Evolutionary conservation across 2,888 invertebrate species (phyloP).

Genomic region (Drosophila pegasa): DNA sequence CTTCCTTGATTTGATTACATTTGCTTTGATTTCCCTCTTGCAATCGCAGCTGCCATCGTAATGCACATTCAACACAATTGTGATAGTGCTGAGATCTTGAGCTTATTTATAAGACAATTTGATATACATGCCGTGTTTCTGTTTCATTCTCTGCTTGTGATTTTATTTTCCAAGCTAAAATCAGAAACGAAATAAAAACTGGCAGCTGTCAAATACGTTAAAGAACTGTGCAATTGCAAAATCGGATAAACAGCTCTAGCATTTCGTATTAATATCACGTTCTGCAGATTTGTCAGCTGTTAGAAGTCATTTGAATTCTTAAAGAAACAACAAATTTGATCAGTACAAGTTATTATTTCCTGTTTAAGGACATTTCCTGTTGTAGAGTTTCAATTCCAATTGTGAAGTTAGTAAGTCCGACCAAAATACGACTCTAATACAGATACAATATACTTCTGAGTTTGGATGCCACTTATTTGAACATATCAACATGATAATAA

Average conservation of each 20-base stretch:
- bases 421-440: no score
- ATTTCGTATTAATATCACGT: conserved; percentile 16
- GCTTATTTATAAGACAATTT: neutral
- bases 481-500: neutral
- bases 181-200: neutral
- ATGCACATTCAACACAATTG: neutral
- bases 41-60: conserved; percentile 19
- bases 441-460: no score
- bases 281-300: conserved; percentile 11
- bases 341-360: neutral
- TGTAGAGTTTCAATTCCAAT: neutral
- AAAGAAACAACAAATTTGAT: neutral
- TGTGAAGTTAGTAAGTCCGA: neutral
- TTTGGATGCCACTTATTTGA: no score
- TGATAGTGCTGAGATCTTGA: neutral
- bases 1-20: conserved; percentile 63
- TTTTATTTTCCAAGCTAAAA: neutral
- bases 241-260: neutral
- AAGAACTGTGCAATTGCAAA: conserved; percentile 6
- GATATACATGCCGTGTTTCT: neutral
- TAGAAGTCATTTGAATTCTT: neutral
- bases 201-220: neutral
- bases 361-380: neutral
- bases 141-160: neutral
- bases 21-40: conserved; percentile 15